A percentile compares a stretch with the other conserved stretches of the same genome.
phyloP scores from a whole-genome alignment of 2,113 vertebrate species.

The Edolisoma coerulescens region DNA sequence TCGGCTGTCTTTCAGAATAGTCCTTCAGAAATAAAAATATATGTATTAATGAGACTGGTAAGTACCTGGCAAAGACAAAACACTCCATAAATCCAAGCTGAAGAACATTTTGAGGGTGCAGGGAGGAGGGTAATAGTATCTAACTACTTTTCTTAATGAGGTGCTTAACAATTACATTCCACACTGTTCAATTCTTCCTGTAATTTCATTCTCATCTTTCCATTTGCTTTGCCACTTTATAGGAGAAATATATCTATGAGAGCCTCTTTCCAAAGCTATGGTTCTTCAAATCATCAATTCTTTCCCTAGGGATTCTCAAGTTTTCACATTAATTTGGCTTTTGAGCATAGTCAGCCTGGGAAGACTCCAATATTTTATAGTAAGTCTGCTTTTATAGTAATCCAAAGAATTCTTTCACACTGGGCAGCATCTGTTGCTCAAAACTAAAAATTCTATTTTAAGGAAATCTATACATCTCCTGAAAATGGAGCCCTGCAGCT shows the following conservation, averaged over 20 bases:
- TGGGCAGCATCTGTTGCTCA: not conserved
- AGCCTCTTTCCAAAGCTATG: not conserved
- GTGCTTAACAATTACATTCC: not conserved
- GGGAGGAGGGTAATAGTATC: not conserved
- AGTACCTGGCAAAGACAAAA: not conserved
- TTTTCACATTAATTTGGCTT: not conserved
- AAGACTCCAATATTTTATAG: not conserved
- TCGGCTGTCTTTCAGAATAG: conserved; percentile 88
- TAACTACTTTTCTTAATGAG: not conserved
- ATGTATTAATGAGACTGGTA: not conserved
- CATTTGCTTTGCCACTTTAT: not conserved
- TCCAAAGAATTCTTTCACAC: not conserved
- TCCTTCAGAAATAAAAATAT: conserved; percentile 75
- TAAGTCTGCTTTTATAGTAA: not conserved
- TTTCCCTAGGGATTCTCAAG: not conserved
- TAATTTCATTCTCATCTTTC: not conserved
- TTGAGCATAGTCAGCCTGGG: not conserved
- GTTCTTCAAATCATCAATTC: not conserved
- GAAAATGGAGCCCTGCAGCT: not conserved
- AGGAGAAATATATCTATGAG: not conserved
- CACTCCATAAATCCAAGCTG: not conserved
- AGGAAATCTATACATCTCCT: not conserved
- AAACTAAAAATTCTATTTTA: not conserved
- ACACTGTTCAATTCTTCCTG: not conserved
- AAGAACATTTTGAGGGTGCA: not conserved